Evolutionary conservation across 2,113 vertebrate species (phyloP).

Genomic region (Apistogramma diplotaenia): DNA sequence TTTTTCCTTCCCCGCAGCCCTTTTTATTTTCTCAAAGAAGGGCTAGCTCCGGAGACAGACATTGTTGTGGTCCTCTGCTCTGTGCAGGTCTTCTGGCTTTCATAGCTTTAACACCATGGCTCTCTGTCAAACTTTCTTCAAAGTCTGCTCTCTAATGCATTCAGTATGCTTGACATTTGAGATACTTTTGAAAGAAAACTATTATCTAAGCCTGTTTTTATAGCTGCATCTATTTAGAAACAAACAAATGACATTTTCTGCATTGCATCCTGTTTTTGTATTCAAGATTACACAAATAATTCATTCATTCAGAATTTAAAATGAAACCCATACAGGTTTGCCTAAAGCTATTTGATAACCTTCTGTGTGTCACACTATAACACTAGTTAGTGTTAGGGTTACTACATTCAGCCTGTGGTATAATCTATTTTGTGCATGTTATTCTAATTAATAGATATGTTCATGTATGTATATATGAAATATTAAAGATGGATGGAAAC

Average conservation of each 20-base stretch:
- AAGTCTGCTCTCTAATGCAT: conserved; percentile 4
- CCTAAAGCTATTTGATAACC: background rate
- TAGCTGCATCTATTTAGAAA: background rate
- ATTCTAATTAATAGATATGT: background rate
- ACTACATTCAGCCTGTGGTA: background rate
- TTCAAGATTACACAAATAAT: background rate
- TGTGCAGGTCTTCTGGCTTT: conserved; percentile 41
- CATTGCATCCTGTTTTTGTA: background rate
- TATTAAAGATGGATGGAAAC: too few species aligned
- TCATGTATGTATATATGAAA: too few species aligned
- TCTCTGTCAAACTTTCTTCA: conserved; percentile 33
- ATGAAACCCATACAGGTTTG: background rate
- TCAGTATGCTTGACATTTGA: conserved; percentile 22
- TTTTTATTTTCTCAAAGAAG: conserved; percentile 68
- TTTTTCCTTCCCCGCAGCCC: conserved; percentile 66
- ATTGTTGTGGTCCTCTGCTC: conserved; percentile 54
- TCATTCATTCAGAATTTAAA: background rate
- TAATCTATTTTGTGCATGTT: background rate
- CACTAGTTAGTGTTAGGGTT: background rate
- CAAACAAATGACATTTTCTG: background rate
- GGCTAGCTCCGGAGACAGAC: conserved; percentile 50
- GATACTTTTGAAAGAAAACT: background rate
- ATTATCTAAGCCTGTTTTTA: background rate
- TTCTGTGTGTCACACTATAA: background rate
- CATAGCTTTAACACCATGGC: conserved; percentile 6